Base-by-base conservation (phyloP, 2,888 invertebrate species). In the Dichetophora obliterata region DNA sequence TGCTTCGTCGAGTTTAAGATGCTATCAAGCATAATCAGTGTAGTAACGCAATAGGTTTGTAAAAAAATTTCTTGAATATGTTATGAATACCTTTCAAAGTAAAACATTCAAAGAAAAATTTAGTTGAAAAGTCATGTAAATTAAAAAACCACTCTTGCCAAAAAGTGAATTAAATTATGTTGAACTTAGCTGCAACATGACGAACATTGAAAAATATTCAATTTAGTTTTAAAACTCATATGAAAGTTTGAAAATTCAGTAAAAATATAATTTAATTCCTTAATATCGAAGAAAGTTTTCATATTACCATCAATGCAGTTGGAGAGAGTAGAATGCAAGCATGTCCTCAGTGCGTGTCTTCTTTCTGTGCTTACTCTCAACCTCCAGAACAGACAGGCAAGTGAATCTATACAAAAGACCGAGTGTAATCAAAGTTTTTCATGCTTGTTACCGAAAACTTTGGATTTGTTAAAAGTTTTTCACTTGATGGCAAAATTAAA, bases 271-370 rank as follows among this genome's bases (percentile, higher is more conserved):
- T 71, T 71, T 43, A 71, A 37, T 71, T 71, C 5, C 19, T 11
- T 34, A 50, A 68, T 68, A 68, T 50, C 50, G 68, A 24, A 48
- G 27, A 68, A 68, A 68, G 68, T 68, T 68, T 68, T 50, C 50
- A n/a, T 16, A 68, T 68, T 68, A 68, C 22, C 24, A 66, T 11
- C 22, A 19, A 48, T 4, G n/a, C 22, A 34, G 5, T 37, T 4
- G 63, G 16, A 34, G 37, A 37, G 19, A 66, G 19, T 22, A 34
- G 31, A n/a, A 43, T 43, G 43, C 14, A 11, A 43, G 14, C 11
- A 6, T 11, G 37, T 43, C 11, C 43, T 43, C 14, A 11, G 11
- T 11, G 31, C 27, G 14, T 31, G 63, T 63, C 34, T 16, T 6
- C 9, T 19, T 1, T 54, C 54, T 22, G 19, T 2, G 48, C 27